Base-by-base conservation (phyloP, 2,888 invertebrate genomes). In the Druceiella hillmani region DNA sequence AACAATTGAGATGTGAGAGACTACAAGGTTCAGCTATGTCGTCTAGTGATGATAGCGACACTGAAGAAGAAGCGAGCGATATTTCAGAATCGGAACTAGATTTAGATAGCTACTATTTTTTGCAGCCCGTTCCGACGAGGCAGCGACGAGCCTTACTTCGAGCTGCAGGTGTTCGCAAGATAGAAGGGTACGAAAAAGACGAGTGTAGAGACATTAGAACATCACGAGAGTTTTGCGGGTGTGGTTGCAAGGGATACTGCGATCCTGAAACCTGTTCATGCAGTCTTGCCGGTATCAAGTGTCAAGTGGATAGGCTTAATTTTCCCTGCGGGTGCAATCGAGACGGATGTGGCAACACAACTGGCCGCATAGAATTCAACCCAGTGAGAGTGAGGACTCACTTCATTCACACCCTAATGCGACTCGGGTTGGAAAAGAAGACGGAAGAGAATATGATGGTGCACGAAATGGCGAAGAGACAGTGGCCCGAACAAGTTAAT, bases 301-400 rank as follows among this genome's bases (percentile, higher is more conserved):
- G 97, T 62, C 95, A 95, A 76, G 95, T 98, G 36, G 97, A 98
- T 64, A 79, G 97, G 43, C 75, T 90, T 43, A 92, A 90, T 57
- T 98, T 97, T 59, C 98, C 98, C 0, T 98, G 98, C 62, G 94
- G 95, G 7, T 98, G 97, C 64, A 86, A 89, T 2, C 82, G 90
- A 50, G 94, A 94, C 54, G 91, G 92, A 31, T 98, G 98, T 64
- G 85, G 83, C 43, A 98, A 98, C 61, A 82, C 84, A 1, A 79
- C 84, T 29, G 98, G 98, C 3, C 78, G 98, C 45, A 89, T 97
- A 47, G 97, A 97, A 63, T 98, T 98, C 60, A 95, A 95, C 62
- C 94, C 95, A 1, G 82, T 91, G 22, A 78, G 97, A 47, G 97
- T 98, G 4, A 79, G 94, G 46, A 94, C 94, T 10, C 98, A 98